Base-by-base conservation (phyloP, 2,113 vertebrate species). In the Cyprinodon variegatus region DNA sequence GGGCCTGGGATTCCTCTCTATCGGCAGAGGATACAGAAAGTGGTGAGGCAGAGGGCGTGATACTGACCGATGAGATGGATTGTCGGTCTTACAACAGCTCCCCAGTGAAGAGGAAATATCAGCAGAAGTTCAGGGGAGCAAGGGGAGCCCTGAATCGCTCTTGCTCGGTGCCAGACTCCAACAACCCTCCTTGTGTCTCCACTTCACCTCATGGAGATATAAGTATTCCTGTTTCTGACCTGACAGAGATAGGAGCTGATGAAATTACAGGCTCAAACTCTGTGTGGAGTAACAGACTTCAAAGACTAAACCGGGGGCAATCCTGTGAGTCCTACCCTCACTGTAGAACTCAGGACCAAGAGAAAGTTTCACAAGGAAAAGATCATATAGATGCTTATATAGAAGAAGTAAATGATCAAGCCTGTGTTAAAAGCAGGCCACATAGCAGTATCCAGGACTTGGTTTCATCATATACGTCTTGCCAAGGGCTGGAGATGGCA, bases 91-190 rank as follows among this genome's bases (percentile, higher is more conserved):
- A 93, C 78, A 92, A 90, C 89, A 93, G 88, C 81, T 94, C 92
- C 45, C 92, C 93, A 0, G 87, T 93, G 65, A 89, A 84, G 68
- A 89, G 88, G 70, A 86, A 83, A 48, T 76, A 86, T 29, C 93
- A 90, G 78, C 91, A 90, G 84, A 89, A 81, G 82, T 68, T 74
- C 40, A 91, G 69, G 78, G 83, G 90, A 39, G 76, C 70, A 36
- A 91, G 86, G 41, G 93, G 90, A 38, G 86, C 86, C 22, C 90
- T 95, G 0, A 94, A 94, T 76, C 93, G 94, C 70, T 95, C 94
- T 87, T 94, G 94, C 84, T 95, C 94, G 0, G 90, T 95, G 37
- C 94, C 94, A 0, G 94, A 95, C 84, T 95, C 93, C 82, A 94
- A 94, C 88, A 94, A 95, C 80, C 94, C 93, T 14, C 93, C 89